phyloP scores from a whole-genome alignment of 2,888 invertebrate genomes.

The Sycophila texana region DNA sequence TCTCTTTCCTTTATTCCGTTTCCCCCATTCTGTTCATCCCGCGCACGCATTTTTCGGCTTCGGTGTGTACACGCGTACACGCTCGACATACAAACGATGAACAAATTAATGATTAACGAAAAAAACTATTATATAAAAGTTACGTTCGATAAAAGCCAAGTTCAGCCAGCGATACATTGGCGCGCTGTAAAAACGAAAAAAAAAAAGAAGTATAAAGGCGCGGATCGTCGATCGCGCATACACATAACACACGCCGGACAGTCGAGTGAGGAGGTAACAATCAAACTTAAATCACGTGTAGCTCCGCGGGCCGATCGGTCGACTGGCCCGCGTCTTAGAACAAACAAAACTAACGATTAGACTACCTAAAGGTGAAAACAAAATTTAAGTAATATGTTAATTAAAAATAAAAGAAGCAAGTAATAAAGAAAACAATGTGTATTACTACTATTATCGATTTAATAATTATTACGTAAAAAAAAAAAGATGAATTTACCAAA shows the following conservation, averaged over 20 bases:
- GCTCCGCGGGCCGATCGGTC: neutral
- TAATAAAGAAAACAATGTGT: neutral
- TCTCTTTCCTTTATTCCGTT: conserved; percentile 8
- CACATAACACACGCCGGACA: conserved; percentile 12
- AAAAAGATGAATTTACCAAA: conserved; percentile 22
- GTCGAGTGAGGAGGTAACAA: conserved; percentile 33
- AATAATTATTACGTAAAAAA: conserved; percentile 34
- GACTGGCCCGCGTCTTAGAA: neutral
- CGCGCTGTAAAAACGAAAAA: conserved; percentile 15
- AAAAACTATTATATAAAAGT: neutral
- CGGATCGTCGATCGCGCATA: conserved; percentile 31
- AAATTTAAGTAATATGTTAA: neutral
- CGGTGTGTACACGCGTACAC: conserved; percentile 4
- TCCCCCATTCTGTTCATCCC: neutral
- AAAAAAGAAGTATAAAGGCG: conserved; percentile 10
- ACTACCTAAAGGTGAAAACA: neutral
- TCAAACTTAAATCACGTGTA: conserved; percentile 32
- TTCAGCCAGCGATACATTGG: conserved; percentile 36
- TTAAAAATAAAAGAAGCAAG: neutral
- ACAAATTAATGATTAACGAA: conserved; percentile 5
- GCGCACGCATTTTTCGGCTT: conserved; percentile 6
- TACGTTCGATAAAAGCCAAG: conserved; percentile 49
- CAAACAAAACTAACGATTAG: neutral
- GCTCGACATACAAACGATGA: neutral
- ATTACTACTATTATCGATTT: conserved; percentile 30